Evolutionary conservation across 2,888 invertebrate species (phyloP), one percentile per base, ranked within the genome.

Genomic region (Drosophila nr. perissopoda): DNA sequence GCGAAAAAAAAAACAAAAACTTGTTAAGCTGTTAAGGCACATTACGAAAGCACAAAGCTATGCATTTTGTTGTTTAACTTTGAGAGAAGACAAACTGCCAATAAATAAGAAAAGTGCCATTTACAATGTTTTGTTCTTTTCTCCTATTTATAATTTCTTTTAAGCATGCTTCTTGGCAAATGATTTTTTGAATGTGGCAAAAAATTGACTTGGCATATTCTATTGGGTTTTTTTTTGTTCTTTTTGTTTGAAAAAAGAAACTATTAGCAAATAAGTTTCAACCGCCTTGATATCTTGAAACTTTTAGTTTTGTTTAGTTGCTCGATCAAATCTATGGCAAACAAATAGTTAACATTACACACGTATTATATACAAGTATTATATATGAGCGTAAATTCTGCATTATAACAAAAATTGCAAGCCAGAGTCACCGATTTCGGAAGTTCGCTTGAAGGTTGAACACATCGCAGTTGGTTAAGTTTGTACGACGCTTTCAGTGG

Each of bases 21-120:
- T 68, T 75, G 73, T 73, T 79, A 87, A 84, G 79, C 76, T 82
- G 82, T 71, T 68, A 67, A 66, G 58, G 53, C 74, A 83, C 84
- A 83, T 87, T 77, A 77, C 27, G 38, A 51, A 63, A 65, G 59
- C 62, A 68, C 38, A 51, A 63, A 62, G 61, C 59, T 59, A 65
- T 78, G 58, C 54, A 51, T 42, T 51, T 56, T 48, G 21, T 40
- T 49, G 27, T n/a, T 54, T 27, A 51, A 58, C 67, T 51, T 51
- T 11, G 5, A 11, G 25, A 18, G n/a, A 31, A 52, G 40, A 58
- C 34, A 52, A 21, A 45, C 38, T 38, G 56, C 18, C 33, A 56
- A 73, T 65, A 45, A 48, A 58, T 36, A 53, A 63, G 51, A 6
- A 13, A 49, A 49, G 11, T 38, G 48, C 18, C 25, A n/a, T 31